Evolutionary conservation across 2,797 vertebrate species (phyloP), one percentile per base, ranked within the genome.

Genomic region (Gouania willdenowi): DNA sequence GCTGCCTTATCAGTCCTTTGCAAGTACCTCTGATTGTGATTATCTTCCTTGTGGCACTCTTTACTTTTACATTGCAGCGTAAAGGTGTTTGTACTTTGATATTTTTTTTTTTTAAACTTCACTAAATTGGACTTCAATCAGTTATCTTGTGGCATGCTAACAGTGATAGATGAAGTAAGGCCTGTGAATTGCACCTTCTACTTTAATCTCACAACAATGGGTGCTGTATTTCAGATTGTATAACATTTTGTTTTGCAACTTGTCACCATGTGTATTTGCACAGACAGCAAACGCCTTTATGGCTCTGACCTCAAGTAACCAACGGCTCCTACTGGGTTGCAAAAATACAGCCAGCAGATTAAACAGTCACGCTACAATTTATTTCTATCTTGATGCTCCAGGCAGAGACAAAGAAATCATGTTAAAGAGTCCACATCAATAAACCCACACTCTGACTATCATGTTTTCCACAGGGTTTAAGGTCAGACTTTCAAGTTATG

Each of bases 381-480:
- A 84, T 82, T 81, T 80, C 83, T 81, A 36, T 66, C 57, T 55
- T 34, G 1, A 15, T 2, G 53, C 71, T 57, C 4, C 40, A 9
- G 53, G 68, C 56, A 10, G 66, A 66, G 57, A 74, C 77, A 68
- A 54, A 60, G 42, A 31, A 49, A 41, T 64, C 56, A 61, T 69
- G 71, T 77, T 83, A 79, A 86, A 70, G 56, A 81, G 75, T 53
- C 49, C 62, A 66, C 66, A 81, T 83, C 76, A 84, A 83, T 86
- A 83, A 80, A 58, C 27, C 38, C 1, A n/a, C 1, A 28, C 55
- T 26, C 30, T 1, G 22, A 43, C 49, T 50, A 42, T 34, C 57
- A 38, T 77, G 71, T 79, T 75, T 63, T 59, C 31, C 8, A 46
- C 56, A 47, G 58, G 53, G 23, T 2, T 45, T 42, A 45, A 68